These are phyloP conservation scores for Crossocerus cetratus DNA, from an alignment of 2,888 invertebrate genomes.

Conservation along the genomic window DNA sequence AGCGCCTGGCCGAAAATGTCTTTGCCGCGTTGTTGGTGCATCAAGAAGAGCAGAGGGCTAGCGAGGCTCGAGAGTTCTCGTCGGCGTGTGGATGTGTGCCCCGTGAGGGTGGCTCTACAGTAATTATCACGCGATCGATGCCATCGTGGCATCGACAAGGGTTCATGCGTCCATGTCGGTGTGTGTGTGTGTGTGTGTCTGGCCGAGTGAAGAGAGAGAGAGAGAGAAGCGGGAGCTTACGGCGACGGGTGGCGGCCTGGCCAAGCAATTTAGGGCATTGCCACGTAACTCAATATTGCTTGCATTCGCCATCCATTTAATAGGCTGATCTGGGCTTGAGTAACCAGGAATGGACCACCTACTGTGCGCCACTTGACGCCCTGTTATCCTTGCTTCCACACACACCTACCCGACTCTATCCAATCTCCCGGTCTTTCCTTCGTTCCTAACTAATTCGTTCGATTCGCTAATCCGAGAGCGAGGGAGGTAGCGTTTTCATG, in stretches of 20 bases:
- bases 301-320: conserved; percentile 65
- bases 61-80: not conserved
- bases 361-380: conserved; percentile 22
- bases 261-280: conserved; percentile 66
- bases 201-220: too few relatives aligned
- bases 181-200: not conserved
- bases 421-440: too few relatives aligned
- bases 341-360: conserved; percentile 32
- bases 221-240: conserved; percentile 26
- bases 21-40: conserved; percentile 16
- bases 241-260: conserved; percentile 34
- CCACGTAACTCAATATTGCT: conserved; percentile 67
- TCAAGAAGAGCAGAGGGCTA: conserved; percentile 22
- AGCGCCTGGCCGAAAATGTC: not conserved
- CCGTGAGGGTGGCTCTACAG: conserved; percentile 14
- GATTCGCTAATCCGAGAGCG: too few relatives aligned
- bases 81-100: too few relatives aligned
- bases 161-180: conserved; percentile 29
- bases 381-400: conserved; percentile 23
- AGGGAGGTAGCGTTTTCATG: too few relatives aligned
- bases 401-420: too few relatives aligned
- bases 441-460: too few relatives aligned
- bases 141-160: conserved; percentile 5
- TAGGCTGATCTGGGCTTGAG: conserved; percentile 56
- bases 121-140: conserved; percentile 57